A percentile compares a stretch with the other conserved stretches of the same genome.
Evolutionary conservation across 1,140 invertebrate genomes (phyloP).

Genomic region (Drosophila hydei): DNA sequence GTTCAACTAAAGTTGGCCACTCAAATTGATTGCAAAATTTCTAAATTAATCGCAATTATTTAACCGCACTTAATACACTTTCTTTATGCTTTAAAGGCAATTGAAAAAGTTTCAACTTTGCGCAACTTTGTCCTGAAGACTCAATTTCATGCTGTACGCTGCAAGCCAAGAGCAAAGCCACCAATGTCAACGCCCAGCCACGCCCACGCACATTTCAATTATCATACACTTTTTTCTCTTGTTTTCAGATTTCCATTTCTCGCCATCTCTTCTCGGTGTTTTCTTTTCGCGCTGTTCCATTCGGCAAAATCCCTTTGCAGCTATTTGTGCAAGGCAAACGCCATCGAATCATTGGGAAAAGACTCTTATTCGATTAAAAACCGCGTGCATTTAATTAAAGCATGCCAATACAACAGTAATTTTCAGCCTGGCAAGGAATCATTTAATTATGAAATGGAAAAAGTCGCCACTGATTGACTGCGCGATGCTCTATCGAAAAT

Average conservation of each 20-base stretch:
- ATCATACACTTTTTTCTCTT: constrained; percentile 30
- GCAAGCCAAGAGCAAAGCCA: not conserved
- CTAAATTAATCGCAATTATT: constrained; percentile 34
- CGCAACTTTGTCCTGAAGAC: constrained; percentile 17
- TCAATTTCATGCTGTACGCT: constrained; percentile 2
- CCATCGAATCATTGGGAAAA: constrained; percentile 19
- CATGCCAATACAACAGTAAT: not conserved
- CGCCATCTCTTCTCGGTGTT: not conserved
- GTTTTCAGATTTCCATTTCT: not conserved
- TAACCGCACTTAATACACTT: constrained; percentile 27
- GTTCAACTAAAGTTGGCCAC: constrained; percentile 14
- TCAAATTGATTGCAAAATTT: constrained; percentile 35
- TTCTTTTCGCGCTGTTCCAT: not conserved
- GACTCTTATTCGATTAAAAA: not conserved
- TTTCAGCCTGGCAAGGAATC: not conserved
- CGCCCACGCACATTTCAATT: constrained; percentile 45
- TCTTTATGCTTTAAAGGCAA: constrained; percentile 8
- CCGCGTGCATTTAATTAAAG: constrained; percentile 51
- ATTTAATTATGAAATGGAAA: constrained; percentile 3
- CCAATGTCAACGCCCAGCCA: constrained; percentile 2
- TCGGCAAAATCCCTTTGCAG: not conserved
- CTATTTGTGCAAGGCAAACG: constrained; percentile 30
- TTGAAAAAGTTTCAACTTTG: constrained; percentile 27
- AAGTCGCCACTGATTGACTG: not conserved
- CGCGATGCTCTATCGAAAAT: too few species aligned